phyloP scores from a whole-genome alignment of 2,797 vertebrate genomes.

The Knipowitschia caucasica region DNA sequence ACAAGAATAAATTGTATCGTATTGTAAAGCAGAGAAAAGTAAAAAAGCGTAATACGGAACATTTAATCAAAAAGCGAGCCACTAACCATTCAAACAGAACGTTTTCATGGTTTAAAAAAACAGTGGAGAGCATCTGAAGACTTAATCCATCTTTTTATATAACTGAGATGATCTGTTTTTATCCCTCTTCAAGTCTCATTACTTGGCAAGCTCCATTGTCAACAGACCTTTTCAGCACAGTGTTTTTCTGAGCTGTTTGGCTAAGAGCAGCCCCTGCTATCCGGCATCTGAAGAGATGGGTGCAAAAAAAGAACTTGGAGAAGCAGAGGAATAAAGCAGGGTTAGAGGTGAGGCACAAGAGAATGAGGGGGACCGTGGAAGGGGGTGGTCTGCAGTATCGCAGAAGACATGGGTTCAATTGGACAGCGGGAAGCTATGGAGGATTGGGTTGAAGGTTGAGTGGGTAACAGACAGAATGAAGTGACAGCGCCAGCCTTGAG shows the following conservation, averaged over 20 bases:
- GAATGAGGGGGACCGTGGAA: slow-evolving; percentile 37
- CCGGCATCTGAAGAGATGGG: slow-evolving; percentile 44
- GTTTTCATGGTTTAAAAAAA: slow-evolving; percentile 35
- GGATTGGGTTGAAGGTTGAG: slow-evolving; percentile 57
- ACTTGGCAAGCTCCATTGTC: slow-evolving; percentile 43
- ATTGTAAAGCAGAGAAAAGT: too few species aligned
- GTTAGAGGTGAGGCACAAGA: slow-evolving; percentile 59
- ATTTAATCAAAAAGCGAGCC: background rate
- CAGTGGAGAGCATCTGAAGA: slow-evolving; percentile 16
- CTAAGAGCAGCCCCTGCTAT: slow-evolving; percentile 44
- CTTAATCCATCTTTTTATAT: slow-evolving; percentile 41
- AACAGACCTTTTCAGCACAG: slow-evolving; percentile 46
- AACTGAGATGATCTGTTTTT: slow-evolving; percentile 43
- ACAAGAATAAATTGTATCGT: too few species aligned
- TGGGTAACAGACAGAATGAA: slow-evolving; percentile 47
- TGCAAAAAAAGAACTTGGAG: slow-evolving; percentile 35
- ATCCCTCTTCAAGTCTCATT: slow-evolving; percentile 43
- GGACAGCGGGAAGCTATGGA: slow-evolving; percentile 31
- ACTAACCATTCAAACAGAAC: background rate
- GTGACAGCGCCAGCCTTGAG: slow-evolving; percentile 40
- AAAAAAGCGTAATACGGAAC: too few species aligned
- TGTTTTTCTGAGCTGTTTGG: slow-evolving; percentile 55
- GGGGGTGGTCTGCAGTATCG: slow-evolving; percentile 36
- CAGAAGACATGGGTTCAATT: slow-evolving; percentile 38
- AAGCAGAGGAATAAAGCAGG: slow-evolving; percentile 45